Conservation (phyloP, 2,113 vertebrate genomes). For the Excalfactoria chinensis region DNA sequence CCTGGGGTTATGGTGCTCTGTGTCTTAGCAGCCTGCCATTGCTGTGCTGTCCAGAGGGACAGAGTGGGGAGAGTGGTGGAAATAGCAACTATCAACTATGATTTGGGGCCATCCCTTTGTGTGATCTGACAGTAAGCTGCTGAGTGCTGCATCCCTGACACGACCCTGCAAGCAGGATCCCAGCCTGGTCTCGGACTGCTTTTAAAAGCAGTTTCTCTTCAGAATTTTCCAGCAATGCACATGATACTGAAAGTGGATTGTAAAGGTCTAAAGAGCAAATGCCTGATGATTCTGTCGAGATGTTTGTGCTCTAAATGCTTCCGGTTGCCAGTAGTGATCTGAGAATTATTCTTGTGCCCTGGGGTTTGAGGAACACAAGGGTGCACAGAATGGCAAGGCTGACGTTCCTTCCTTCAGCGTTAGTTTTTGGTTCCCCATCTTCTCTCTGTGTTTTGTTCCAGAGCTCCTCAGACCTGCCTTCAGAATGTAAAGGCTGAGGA, state of each 20-base stretch:
- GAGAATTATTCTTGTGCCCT: fast-evolving
- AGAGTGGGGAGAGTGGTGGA: background rate
- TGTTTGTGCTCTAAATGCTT: background rate
- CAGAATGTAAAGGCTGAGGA: background rate
- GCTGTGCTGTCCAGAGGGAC: background rate
- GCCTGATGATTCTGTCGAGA: background rate
- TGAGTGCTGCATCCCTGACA: background rate
- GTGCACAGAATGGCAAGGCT: fast-evolving
- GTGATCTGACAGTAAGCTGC: fast-evolving
- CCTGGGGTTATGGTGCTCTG: background rate
- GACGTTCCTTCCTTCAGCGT: background rate
- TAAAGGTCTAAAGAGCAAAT: background rate
- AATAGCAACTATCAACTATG: background rate
- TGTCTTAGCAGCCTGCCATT: background rate
- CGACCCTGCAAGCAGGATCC: fast-evolving
- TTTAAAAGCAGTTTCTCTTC: background rate
- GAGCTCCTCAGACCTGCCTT: background rate
- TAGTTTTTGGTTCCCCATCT: background rate
- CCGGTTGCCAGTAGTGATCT: background rate
- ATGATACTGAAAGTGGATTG: background rate
- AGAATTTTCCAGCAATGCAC: background rate
- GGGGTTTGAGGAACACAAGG: background rate
- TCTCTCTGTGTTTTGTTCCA: fast-evolving
- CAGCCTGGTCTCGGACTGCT: fast-evolving
- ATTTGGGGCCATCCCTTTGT: too few species aligned